Base-by-base conservation (phyloP, 2,888 invertebrate species). In the Cryptocephalus moraei region DNA sequence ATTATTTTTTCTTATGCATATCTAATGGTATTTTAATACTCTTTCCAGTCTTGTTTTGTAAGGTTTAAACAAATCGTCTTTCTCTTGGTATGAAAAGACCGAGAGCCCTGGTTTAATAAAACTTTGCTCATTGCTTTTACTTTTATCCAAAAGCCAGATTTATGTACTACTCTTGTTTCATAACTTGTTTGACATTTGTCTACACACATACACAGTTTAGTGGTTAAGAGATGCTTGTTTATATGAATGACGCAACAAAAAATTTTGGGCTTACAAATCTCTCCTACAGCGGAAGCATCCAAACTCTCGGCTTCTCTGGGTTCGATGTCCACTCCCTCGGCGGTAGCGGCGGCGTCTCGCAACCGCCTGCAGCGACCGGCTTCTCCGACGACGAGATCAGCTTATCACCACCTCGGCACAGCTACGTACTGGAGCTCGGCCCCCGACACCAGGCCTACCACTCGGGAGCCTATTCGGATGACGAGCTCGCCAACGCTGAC, bases 351-450 rank as follows among this genome's bases (percentile, higher is more conserved):
- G 42, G 31, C 9, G 68, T 69, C 33, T 69, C 56, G 64, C 46
- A 68, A 9, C 43, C 22, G 9, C 12, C 36, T 12, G 12, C 36
- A 36, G 33, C 33, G 12, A 40, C 40, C 40, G 83, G 87, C 78
- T 85, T 88, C 87, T 84, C 86, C 84, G 88, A 87, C 83, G 87
- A 87, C 82, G 85, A 85, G 77, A 81, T 85, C 70, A 81, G 80
- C 72, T 72, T 76, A 71, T 75, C 76, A 70, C 76, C 77, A 71
- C 74, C 76, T 71, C 33, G 76, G 69, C 76, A 77, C 73, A 76
- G 76, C 75, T 77, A 77, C 68, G 68, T 76, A 72, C 61, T 77
- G 76, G 75, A 77, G 71, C 71, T 75, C 75, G 75, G 76, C 70
- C 66, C 75, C 75, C 66, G 76, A 75, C 73, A 75, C 69, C 66